Conservation (phyloP, 2,888 invertebrate genomes). For the Lissocephala sabroskyi region DNA sequence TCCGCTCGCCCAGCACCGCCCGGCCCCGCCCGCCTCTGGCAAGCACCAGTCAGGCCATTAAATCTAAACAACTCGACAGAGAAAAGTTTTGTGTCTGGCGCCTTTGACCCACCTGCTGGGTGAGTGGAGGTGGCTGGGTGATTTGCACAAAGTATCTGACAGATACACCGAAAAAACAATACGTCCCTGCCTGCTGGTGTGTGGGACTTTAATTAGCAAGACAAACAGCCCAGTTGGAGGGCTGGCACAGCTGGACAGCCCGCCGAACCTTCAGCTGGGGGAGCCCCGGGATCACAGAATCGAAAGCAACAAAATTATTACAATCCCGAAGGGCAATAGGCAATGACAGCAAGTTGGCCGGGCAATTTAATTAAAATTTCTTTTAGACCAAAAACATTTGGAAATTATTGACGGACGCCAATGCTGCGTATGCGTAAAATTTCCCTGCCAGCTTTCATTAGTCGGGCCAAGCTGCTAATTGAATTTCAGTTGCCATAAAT, state of each 20-base stretch:
- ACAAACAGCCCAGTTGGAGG: slow-evolving; percentile 37
- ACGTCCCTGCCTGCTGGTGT: too few species aligned
- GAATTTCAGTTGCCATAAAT: slow-evolving; percentile 47
- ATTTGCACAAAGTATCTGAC: slow-evolving; percentile 49
- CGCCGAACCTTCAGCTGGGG: not conserved
- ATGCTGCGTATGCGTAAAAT: slow-evolving; percentile 46
- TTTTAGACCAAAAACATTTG: slow-evolving; percentile 18
- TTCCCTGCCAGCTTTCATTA: too few species aligned
- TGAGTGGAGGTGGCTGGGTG: too few species aligned
- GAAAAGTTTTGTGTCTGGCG: slow-evolving; percentile 7
- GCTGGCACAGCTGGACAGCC: slow-evolving; percentile 11
- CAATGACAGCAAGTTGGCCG: not conserved
- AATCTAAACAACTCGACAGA: not conserved
- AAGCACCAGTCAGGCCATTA: not conserved
- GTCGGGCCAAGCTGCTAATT: slow-evolving; percentile 38
- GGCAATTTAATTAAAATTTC: slow-evolving; percentile 45
- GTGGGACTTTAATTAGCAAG: slow-evolving; percentile 49
- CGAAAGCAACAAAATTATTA: slow-evolving; percentile 18
- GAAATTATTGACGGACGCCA: slow-evolving; percentile 14
- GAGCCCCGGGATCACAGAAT: slow-evolving; percentile 4
- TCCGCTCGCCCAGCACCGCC: too few species aligned
- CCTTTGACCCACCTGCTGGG: too few species aligned
- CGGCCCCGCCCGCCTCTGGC: too few species aligned
- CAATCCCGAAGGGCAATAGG: slow-evolving; percentile 6
- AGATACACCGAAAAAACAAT: slow-evolving; percentile 34